Percentiles rank a stretch among this genome's conserved stretches.
Evolutionary conservation across 2,797 vertebrate genomes (phyloP).

Genomic region (Characodon lateralis): DNA sequence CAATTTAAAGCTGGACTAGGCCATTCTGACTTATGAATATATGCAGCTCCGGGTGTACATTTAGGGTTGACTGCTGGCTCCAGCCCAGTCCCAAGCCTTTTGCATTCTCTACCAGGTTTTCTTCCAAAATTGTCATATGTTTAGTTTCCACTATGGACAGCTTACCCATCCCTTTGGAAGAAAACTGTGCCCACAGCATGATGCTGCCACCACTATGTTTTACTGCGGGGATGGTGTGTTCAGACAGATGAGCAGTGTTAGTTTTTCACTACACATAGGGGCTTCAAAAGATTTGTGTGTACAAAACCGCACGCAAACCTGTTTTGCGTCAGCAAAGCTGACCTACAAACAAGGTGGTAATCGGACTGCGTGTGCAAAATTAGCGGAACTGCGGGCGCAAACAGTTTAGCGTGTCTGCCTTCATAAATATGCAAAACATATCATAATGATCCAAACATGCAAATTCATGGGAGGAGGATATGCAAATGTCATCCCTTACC

Average conservation of each 20-base stretch:
- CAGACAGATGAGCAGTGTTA: background rate
- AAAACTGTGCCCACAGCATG: background rate
- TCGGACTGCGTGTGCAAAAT: too few species aligned
- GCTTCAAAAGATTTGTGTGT: too few species aligned
- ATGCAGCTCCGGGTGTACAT: background rate
- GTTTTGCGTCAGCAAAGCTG: too few species aligned
- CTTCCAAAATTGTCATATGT: background rate
- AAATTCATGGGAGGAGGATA: too few species aligned
- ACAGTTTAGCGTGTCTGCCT: too few species aligned
- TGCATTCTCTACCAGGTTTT: background rate
- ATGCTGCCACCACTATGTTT: background rate
- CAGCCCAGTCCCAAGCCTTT: background rate
- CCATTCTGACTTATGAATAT: background rate
- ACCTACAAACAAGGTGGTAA: too few species aligned
- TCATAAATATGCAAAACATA: too few species aligned
- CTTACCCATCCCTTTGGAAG: background rate
- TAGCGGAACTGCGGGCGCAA: too few species aligned
- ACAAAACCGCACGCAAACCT: too few species aligned
- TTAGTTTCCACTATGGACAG: background rate
- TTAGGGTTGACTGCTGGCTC: background rate
- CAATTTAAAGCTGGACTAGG: background rate
- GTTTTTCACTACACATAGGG: background rate
- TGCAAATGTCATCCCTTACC: too few species aligned
- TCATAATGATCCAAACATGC: too few species aligned
- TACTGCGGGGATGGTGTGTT: too few species aligned